These are phyloP conservation scores for Drosophila orosa DNA, from an alignment of 1,140 invertebrate genomes.

Conservation along the genomic window DNA sequence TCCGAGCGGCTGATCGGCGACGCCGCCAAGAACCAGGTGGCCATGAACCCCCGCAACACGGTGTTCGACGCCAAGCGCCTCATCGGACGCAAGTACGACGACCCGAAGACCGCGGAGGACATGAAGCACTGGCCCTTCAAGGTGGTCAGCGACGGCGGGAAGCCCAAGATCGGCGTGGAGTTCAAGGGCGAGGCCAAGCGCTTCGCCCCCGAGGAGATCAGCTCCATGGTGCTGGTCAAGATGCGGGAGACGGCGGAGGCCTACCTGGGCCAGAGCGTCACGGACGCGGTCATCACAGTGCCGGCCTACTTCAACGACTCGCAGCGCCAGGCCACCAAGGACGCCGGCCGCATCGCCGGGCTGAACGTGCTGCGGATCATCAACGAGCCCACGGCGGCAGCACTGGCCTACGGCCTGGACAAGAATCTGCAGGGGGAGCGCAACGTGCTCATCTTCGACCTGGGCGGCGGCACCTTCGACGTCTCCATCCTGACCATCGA, in stretches of 20 bases:
- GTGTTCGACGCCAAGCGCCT: slow-evolving; percentile 86
- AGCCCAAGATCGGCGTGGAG: slow-evolving; percentile 89
- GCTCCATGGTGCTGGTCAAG: slow-evolving; percentile 91
- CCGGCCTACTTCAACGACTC: slow-evolving; percentile 89
- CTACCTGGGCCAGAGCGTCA: slow-evolving; percentile 89
- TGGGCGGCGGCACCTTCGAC: slow-evolving; percentile 92
- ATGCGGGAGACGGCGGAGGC: slow-evolving; percentile 93
- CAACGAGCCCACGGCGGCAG: slow-evolving; percentile 90
- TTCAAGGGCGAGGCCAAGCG: slow-evolving; percentile 90
- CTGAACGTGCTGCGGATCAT: slow-evolving; percentile 89
- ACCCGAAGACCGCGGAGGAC: slow-evolving; percentile 89
- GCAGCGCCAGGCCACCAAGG: slow-evolving; percentile 88
- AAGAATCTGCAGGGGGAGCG: slow-evolving; percentile 91
- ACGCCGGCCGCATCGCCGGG: slow-evolving; percentile 88
- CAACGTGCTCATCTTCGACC: slow-evolving; percentile 90
- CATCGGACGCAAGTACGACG: slow-evolving; percentile 88
- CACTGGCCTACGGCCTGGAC: slow-evolving; percentile 90
- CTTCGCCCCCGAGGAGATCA: slow-evolving; percentile 91
- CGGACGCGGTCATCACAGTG: slow-evolving; percentile 87
- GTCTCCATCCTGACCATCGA: slow-evolving; percentile 94
- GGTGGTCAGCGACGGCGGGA: slow-evolving; percentile 87
- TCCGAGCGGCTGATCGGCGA: slow-evolving; percentile 97
- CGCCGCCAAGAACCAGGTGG: slow-evolving; percentile 90
- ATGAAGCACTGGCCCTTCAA: slow-evolving; percentile 92
- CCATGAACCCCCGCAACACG: slow-evolving; percentile 82